These are phyloP conservation scores for Dione juno DNA, from an alignment of 2,888 invertebrate species.

Conservation along the genomic window DNA sequence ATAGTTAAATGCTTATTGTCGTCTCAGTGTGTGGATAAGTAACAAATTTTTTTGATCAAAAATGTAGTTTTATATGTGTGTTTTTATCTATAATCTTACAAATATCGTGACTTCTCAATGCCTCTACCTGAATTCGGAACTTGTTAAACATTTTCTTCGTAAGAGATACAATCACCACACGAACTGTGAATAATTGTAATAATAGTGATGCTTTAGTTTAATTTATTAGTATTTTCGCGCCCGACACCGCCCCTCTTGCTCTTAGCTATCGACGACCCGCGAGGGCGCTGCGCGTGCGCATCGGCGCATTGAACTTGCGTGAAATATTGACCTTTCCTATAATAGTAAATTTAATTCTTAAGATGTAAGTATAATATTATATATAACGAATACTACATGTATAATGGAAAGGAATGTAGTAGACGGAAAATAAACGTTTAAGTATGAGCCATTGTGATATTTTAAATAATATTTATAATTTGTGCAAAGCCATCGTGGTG, in stretches of 20 bases:
- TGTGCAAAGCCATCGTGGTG: no score
- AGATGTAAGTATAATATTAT: no score
- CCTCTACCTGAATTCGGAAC: background rate
- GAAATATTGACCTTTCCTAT: slow-evolving; percentile 31
- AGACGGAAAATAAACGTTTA: no score
- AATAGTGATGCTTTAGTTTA: slow-evolving; percentile 29
- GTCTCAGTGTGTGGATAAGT: no score
- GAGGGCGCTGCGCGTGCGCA: slow-evolving; percentile 48
- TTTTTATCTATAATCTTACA: background rate
- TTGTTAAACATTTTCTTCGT: slow-evolving; percentile 1
- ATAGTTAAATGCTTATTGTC: no score
- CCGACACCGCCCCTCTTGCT: slow-evolving; percentile 49
- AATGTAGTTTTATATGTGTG: no score
- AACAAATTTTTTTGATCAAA: no score
- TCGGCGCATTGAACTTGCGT: slow-evolving; percentile 50
- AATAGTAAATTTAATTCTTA: no score
- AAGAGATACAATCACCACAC: slow-evolving; percentile 7
- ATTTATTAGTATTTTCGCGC: slow-evolving; percentile 38
- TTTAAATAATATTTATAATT: no score
- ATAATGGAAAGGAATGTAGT: no score
- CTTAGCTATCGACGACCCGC: slow-evolving; percentile 39
- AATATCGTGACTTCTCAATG: background rate
- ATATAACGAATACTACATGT: no score
- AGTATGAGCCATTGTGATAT: no score
- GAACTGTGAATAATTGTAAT: slow-evolving; percentile 24